phyloP scores from a whole-genome alignment of 2,797 vertebrate species.

The Gambelia wislizenii region DNA sequence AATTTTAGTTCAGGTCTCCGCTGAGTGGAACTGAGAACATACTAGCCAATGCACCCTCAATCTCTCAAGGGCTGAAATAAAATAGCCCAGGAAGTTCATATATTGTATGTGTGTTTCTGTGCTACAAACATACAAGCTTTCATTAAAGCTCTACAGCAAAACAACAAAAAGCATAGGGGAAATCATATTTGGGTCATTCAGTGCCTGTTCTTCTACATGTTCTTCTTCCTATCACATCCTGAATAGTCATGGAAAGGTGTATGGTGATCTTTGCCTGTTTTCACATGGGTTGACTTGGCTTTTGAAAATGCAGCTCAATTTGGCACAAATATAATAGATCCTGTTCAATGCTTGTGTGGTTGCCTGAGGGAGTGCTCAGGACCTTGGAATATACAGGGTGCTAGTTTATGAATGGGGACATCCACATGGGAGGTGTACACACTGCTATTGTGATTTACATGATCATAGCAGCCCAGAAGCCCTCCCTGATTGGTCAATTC shows the following conservation, averaged over 20 bases:
- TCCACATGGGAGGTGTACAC: too few species aligned
- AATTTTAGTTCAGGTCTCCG: constrained; percentile 73
- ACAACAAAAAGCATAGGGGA: not conserved
- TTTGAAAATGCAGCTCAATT: not conserved
- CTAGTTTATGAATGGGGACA: not conserved
- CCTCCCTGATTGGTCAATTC: not conserved
- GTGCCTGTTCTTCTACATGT: constrained; percentile 61
- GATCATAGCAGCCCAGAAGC: not conserved
- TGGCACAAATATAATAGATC: not conserved
- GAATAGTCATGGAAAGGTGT: constrained; percentile 29
- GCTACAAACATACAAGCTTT: not conserved
- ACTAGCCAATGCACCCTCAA: constrained; percentile 63
- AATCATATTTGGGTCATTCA: not conserved
- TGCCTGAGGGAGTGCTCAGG: not conserved
- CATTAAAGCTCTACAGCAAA: constrained; percentile 15
- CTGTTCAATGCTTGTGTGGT: not conserved
- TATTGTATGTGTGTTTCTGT: not conserved
- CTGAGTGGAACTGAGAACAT: constrained; percentile 69
- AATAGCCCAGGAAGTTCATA: constrained; percentile 59
- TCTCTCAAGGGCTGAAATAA: constrained; percentile 68
- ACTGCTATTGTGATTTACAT: not conserved
- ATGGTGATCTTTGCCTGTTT: not conserved
- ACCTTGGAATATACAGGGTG: not conserved
- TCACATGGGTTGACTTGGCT: not conserved
- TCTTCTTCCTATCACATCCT: constrained; percentile 67